Evolutionary conservation across 92 coral and sea anemone genomes (phyloP).

Genomic region (Actinernus sp.): DNA sequence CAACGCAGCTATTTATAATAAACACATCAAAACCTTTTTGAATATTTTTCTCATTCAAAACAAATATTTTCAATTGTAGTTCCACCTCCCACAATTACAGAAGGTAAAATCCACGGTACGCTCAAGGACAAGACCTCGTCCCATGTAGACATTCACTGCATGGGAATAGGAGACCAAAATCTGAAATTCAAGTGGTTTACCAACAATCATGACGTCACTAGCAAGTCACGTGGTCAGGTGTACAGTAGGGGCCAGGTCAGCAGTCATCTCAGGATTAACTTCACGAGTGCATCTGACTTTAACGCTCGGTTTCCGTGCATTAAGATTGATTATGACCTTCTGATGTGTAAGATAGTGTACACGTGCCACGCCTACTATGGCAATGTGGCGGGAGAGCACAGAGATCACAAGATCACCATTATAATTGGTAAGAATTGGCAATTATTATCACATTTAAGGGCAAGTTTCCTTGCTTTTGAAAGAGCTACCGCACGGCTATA

Average conservation of each 20-base stretch:
- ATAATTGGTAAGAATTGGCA: too few species aligned
- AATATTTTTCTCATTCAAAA: too few species aligned
- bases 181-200: conserved; percentile 27
- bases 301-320: neutral
- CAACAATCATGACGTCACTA: conserved; percentile 19
- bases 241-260: conserved; percentile 20
- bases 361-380: conserved; percentile 19
- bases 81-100: conserved; percentile 23
- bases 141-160: conserved; percentile 24
- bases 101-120: neutral
- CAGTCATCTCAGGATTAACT: conserved; percentile 11
- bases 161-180: conserved; percentile 3
- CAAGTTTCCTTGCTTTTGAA: too few species aligned
- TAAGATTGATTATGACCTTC: neutral
- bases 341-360: conserved; percentile 6
- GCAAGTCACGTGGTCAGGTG: conserved; percentile 18
- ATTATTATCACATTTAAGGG: too few species aligned
- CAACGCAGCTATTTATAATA: too few species aligned
- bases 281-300: conserved; percentile 16
- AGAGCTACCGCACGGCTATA: too few species aligned
- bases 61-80: neutral
- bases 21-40: too few species aligned
- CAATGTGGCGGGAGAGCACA: conserved; percentile 7
- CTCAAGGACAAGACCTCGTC: conserved; percentile 9
- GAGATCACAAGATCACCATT: too few species aligned